These are phyloP conservation scores for Neocloeon triangulifer DNA, from an alignment of 1,140 invertebrate genomes.

Conservation along the genomic window DNA sequence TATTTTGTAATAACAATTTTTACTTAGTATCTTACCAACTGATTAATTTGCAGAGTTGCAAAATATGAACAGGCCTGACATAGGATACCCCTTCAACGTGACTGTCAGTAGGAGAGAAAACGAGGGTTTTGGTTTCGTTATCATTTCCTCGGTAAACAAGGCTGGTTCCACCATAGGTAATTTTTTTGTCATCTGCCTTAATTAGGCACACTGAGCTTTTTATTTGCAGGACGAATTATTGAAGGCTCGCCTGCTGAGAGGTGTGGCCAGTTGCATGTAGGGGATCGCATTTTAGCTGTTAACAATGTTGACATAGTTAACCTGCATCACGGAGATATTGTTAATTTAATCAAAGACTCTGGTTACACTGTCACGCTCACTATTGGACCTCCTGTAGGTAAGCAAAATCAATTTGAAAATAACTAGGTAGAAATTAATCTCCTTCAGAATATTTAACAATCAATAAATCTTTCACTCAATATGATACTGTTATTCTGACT, in stretches of 20 bases:
- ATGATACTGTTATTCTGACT: no score
- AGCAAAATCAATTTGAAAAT: slow-evolving; percentile 4
- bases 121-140: slow-evolving; percentile 97
- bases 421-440: no score
- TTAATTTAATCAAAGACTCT: slow-evolving; percentile 84
- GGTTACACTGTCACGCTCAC: slow-evolving; percentile 77
- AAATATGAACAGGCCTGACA: slow-evolving; percentile 22
- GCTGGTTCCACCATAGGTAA: slow-evolving; percentile 78
- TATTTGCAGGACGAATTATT: slow-evolving; percentile 57
- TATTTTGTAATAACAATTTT: no score
- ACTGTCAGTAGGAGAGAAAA: slow-evolving; percentile 72
- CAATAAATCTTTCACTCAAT: no score
- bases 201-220: slow-evolving; percentile 1
- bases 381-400: slow-evolving; percentile 45
- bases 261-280: slow-evolving; percentile 72
- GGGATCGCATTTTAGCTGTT: slow-evolving; percentile 88
- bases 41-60: slow-evolving; percentile 11
- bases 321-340: slow-evolving; percentile 88
- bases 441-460: no score
- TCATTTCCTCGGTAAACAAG: slow-evolving; percentile 89
- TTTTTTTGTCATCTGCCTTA: slow-evolving; percentile 6
- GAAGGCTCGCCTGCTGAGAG: slow-evolving; percentile 86
- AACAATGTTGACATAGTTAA: slow-evolving; percentile 81
- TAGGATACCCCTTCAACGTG: slow-evolving; percentile 50
- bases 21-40: slow-evolving; percentile 3